Percentiles rank a stretch among this genome's conserved stretches.
These are phyloP conservation scores for Micrasema longulum DNA, from an alignment of 1,140 invertebrate species.

Conservation along the genomic window DNA sequence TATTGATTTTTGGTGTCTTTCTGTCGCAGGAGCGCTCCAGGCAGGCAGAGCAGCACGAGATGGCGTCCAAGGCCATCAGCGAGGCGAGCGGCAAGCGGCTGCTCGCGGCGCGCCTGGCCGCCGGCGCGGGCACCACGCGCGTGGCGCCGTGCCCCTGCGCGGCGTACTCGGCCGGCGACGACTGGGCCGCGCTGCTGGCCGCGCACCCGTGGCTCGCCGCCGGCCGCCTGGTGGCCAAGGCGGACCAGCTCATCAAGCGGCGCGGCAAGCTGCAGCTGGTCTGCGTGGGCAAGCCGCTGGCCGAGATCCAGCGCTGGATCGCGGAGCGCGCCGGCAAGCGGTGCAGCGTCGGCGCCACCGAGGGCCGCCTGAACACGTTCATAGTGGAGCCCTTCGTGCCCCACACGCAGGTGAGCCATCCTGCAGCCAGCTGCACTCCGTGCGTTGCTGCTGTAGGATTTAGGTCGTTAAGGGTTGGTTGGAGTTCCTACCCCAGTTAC, in stretches of 20 bases:
- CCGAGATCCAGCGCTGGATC: constrained; percentile 88
- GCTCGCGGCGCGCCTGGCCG: constrained; percentile 85
- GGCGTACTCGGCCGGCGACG: constrained; percentile 80
- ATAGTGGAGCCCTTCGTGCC: constrained; percentile 97
- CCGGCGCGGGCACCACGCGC: too few species aligned
- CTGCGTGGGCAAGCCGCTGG: constrained; percentile 89
- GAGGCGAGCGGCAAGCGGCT: constrained; percentile 96
- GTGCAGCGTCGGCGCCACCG: constrained; percentile 86
- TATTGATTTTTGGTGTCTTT: too few species aligned
- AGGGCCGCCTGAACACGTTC: constrained; percentile 91
- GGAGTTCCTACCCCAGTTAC: too few species aligned
- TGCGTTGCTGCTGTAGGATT: too few species aligned
- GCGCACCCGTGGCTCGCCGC: constrained; percentile 90
- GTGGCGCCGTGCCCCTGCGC: constrained; percentile 86
- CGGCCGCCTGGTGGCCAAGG: constrained; percentile 93
- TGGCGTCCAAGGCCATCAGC: constrained; percentile 98
- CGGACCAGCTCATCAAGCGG: constrained; percentile 98
- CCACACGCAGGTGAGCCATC: constrained; percentile 78
- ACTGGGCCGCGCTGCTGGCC: constrained; percentile 81
- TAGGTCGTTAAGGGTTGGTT: too few species aligned
- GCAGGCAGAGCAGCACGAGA: constrained; percentile 60
- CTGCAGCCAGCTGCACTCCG: too few species aligned
- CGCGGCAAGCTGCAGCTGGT: constrained; percentile 97
- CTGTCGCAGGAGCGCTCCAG: neutral
- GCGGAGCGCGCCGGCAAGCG: constrained; percentile 88